phyloP scores from a whole-genome alignment of 2,797 vertebrate species.

The Cossypha polioptera region DNA sequence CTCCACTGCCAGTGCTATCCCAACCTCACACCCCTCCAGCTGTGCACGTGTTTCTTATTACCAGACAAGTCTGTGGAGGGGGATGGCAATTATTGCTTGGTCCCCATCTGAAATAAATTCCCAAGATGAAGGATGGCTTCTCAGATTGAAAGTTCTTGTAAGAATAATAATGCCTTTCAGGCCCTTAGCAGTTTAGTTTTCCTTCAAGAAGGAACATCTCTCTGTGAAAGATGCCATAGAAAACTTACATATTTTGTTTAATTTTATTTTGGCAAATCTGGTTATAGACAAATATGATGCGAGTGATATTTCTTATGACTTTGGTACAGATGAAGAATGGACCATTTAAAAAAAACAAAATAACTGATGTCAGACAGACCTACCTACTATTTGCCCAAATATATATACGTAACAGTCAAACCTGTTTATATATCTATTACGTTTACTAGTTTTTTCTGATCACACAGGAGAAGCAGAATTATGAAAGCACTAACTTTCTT shows the following conservation, averaged over 20 bases:
- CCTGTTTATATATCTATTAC: neutral
- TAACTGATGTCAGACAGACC: neutral
- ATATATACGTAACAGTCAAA: neutral
- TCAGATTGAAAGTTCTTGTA: constrained; percentile 36
- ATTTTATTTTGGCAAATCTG: neutral
- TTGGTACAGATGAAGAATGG: neutral
- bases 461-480: neutral
- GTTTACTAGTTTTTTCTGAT: neutral
- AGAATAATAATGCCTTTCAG: constrained; percentile 43
- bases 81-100: neutral
- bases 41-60: constrained; percentile 52
- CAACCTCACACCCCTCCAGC: constrained; percentile 27
- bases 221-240: neutral
- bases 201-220: neutral
- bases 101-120: constrained; percentile 59
- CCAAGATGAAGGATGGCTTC: constrained; percentile 50
- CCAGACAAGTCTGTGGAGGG: neutral
- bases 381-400: neutral
- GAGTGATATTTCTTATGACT: neutral
- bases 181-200: constrained; percentile 12
- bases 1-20: neutral
- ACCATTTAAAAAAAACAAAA: neutral
- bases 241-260: neutral
- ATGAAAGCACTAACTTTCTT: neutral
- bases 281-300: neutral